Evolutionary conservation across 2,888 invertebrate species (phyloP).

Genomic region (Calliopum simillimum): DNA sequence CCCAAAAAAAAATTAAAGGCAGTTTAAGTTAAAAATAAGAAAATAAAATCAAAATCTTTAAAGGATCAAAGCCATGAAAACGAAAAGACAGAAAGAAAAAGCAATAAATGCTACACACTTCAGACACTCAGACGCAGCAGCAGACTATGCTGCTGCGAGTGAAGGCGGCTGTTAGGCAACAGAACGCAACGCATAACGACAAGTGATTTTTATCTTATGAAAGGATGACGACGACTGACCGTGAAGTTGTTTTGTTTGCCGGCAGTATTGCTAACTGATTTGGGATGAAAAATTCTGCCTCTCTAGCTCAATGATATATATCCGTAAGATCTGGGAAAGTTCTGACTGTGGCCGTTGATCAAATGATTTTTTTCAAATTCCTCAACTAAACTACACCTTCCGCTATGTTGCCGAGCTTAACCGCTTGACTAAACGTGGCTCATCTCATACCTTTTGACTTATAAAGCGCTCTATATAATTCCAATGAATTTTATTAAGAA

Average conservation of each 20-base stretch:
- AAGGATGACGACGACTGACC: constrained; percentile 25
- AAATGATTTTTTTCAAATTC: too few species aligned
- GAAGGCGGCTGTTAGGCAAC: constrained; percentile 7
- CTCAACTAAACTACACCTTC: too few species aligned
- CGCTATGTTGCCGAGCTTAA: too few species aligned
- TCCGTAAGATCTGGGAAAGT: too few species aligned
- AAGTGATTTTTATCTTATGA: constrained; percentile 36
- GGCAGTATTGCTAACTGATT: too few species aligned
- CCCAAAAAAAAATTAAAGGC: constrained; percentile 11
- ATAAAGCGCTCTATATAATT: too few species aligned
- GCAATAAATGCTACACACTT: not conserved
- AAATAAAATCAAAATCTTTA: constrained; percentile 12
- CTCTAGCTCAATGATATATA: too few species aligned
- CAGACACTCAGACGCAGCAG: not conserved
- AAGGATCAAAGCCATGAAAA: constrained; percentile 7
- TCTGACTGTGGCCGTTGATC: too few species aligned
- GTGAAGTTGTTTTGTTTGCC: constrained; percentile 33
- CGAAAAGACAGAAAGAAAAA: constrained; percentile 5
- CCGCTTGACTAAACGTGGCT: too few species aligned
- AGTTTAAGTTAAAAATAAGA: not conserved
- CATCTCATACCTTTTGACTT: too few species aligned
- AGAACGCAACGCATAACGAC: constrained; percentile 34
- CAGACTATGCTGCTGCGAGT: not conserved
- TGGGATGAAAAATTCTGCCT: too few species aligned
- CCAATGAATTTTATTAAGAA: too few species aligned